Evolutionary conservation across 2,888 invertebrate species (phyloP), one percentile per base, ranked within the genome.

Genomic region (Rhabditophanes sp.): DNA sequence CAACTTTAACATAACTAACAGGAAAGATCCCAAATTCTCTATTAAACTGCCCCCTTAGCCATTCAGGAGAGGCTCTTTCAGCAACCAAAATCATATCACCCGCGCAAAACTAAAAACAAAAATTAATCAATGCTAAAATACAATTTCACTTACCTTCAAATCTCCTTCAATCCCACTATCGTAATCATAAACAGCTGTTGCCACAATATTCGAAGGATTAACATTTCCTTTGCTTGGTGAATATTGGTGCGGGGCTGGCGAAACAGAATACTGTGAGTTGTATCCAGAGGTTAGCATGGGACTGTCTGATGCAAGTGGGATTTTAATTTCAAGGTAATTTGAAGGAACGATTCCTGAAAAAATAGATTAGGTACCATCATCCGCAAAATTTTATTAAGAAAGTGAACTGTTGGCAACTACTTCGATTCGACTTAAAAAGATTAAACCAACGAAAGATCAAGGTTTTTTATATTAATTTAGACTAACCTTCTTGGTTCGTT

Each of bases 21-120:
- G 58, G 58, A 30, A 58, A 59, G 16, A 58, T 56, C 18, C 58
- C 58, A 2, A 25, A 23, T 20, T 36, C 34, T n/a, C 50, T 50
- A 19, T 37, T 31, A 24, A 33, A 32, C 23, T 53, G 46, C 8
- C 59, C 59, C n/a, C 47, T 42, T 2, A 56, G 34, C 59, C 59
- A 59, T 33, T 59, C 56, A 7, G 39, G 42, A 30, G 42, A 46
- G 7, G 54, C 44, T 19, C 47, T 42, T 18, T 47, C 44, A n/a
- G 42, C 34, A 3, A 59, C 40, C 1, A 25, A 23, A 18, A 58
- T 53, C 16, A 30, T 21, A 14, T 52, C 44, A 25, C 45, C 48
- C 6, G 40, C 39, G 9, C 40, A 29, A 39, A 58, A 58, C 56
- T 57, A 35, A 35, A 53, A 44, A 19, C 16, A 18, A 18, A 16